These are phyloP conservation scores for Tupaia chinensis DNA, from an alignment of 2,113 vertebrate species.

Conservation along the genomic window DNA sequence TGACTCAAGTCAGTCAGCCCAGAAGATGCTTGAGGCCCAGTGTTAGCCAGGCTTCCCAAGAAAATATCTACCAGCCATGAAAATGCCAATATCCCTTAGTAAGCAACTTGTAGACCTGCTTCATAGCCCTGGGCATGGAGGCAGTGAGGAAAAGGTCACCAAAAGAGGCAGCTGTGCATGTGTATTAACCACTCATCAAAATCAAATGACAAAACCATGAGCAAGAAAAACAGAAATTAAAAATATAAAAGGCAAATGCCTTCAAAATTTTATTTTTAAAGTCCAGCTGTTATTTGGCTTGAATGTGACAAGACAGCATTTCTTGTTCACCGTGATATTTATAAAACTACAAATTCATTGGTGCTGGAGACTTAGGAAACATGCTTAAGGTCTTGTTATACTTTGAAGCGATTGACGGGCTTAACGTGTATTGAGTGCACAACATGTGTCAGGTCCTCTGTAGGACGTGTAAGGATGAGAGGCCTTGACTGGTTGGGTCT, in stretches of 20 bases:
- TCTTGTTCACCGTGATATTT: conserved; percentile 83
- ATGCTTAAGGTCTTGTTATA: conserved; percentile 72
- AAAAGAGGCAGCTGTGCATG: conserved; percentile 76
- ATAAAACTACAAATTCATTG: conserved; percentile 80
- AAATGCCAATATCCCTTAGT: conserved; percentile 62
- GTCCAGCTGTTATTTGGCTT: conserved; percentile 85
- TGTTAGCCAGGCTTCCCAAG: conserved; percentile 8
- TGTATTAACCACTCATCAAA: conserved; percentile 82
- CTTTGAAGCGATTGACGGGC: conserved; percentile 64
- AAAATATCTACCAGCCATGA: conserved; percentile 10
- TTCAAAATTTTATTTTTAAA: conserved; percentile 86
- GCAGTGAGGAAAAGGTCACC: conserved; percentile 74
- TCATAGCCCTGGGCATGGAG: conserved; percentile 40
- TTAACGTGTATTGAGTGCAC: conserved; percentile 47
- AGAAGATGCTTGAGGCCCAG: neutral
- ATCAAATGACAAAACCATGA: conserved; percentile 82
- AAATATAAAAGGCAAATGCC: conserved; percentile 85
- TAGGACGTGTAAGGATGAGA: neutral
- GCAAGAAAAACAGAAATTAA: conserved; percentile 83
- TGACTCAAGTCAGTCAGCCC: neutral
- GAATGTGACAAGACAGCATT: conserved; percentile 85
- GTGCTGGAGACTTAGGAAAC: conserved; percentile 71
- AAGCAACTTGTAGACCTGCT: conserved; percentile 70
- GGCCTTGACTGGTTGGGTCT: conserved; percentile 41
- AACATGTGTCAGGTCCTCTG: conserved; percentile 5